phyloP scores from a whole-genome alignment of 2,113 vertebrate species.

The Amazona guildingii region DNA sequence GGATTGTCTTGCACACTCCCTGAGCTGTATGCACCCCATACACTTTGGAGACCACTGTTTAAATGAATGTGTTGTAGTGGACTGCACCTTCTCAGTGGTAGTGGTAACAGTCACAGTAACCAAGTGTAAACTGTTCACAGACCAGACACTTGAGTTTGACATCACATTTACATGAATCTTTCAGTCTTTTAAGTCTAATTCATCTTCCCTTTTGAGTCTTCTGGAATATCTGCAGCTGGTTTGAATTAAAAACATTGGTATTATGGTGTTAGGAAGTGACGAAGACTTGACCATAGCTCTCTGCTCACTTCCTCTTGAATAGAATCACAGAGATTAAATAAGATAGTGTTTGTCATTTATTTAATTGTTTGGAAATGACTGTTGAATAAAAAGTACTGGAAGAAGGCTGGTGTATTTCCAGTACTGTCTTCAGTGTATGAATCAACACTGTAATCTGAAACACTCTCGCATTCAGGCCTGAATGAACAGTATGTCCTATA shows the following conservation, averaged over 20 bases:
- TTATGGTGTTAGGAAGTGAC: constrained; percentile 12
- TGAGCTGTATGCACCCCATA: accelerated
- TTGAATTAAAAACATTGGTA: neutral
- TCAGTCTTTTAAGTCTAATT: neutral
- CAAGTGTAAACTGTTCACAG: neutral
- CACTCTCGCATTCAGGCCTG: neutral
- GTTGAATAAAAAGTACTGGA: constrained; percentile 1
- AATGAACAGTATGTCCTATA: neutral
- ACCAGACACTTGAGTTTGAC: neutral
- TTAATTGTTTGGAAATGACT: constrained; percentile 40
- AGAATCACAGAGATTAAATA: constrained; percentile 38
- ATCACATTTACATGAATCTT: neutral
- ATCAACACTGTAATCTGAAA: neutral
- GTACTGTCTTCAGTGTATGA: neutral
- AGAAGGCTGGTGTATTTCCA: neutral
- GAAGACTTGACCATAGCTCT: constrained; percentile 3
- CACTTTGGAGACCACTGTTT: neutral
- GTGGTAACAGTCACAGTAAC: neutral
- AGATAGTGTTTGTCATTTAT: constrained; percentile 34
- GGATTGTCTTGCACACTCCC: neutral
- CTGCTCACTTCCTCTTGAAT: constrained; percentile 30
- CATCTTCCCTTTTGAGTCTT: neutral
- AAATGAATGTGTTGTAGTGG: neutral
- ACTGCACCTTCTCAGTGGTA: neutral
- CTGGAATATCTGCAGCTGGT: neutral